Evolutionary conservation across 1,140 invertebrate species (phyloP).

Genomic region (Drosophila ananassae): DNA sequence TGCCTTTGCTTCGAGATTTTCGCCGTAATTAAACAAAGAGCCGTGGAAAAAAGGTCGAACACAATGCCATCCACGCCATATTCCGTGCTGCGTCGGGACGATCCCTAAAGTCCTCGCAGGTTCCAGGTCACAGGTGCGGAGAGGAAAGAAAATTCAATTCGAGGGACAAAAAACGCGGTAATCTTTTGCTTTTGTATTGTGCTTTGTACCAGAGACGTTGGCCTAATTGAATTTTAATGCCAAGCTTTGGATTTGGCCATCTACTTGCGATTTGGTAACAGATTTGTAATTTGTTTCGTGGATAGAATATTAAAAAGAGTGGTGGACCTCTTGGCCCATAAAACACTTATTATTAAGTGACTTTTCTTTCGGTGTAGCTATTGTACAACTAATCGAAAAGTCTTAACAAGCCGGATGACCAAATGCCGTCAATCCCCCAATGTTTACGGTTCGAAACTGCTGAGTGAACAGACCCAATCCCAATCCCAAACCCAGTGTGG

Average conservation of each 20-base stretch:
- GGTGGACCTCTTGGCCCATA: too few relatives aligned
- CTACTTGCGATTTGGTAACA: constrained; percentile 9
- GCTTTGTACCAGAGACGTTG: constrained; percentile 38
- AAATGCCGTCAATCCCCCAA: constrained; percentile 41
- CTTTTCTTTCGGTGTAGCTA: not conserved
- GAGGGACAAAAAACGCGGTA: not conserved
- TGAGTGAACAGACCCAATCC: not conserved
- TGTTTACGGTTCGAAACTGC: constrained; percentile 42
- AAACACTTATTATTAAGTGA: too few relatives aligned
- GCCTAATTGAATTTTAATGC: constrained; percentile 78
- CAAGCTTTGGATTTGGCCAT: not conserved
- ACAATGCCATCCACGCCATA: constrained; percentile 44
- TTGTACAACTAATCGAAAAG: constrained; percentile 58
- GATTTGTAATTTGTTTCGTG: constrained; percentile 53
- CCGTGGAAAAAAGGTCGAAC: not conserved
- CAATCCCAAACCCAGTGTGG: constrained; percentile 22
- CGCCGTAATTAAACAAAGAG: constrained; percentile 69
- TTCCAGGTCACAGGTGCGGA: constrained; percentile 26
- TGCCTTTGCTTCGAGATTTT: constrained; percentile 53
- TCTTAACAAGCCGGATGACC: constrained; percentile 42
- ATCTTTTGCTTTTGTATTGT: constrained; percentile 20
- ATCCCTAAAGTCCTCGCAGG: constrained; percentile 26
- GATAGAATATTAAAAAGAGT: constrained; percentile 3
- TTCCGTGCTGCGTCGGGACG: constrained; percentile 55
- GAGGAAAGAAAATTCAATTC: constrained; percentile 30